Evolutionary conservation across 37 sponge, comb jelly and placozoan genomes (phyloP), one percentile per base, ranked within the genome.

Genomic region (Beroe ovata): DNA sequence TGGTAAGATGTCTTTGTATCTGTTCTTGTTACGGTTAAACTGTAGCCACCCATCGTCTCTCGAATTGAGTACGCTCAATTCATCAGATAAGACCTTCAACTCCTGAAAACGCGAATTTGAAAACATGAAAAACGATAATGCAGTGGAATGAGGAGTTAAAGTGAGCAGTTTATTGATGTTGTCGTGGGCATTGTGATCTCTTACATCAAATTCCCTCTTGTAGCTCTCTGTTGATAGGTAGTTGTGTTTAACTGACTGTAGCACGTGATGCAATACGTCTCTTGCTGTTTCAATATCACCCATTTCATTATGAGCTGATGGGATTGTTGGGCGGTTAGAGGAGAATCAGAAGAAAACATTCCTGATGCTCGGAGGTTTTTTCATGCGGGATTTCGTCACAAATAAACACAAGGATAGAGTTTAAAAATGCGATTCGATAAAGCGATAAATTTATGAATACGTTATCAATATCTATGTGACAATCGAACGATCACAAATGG

Each of bases 1-100:
- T 6, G 84, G 84, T 23, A 77, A 23, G 33, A 77, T 77, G 84
- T 77, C 84, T 23, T 77, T 77, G 84, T 77, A 77, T 77, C 84
- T 38, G 84, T 77, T 77, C 41, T 77, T 77, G 54, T 35, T 21
- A 4, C 84, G 21, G 47, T 77, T 77, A 19, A 28, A 77, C 41
- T 39, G 84, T 2, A 77, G 54, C 84, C 84, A 77, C 22, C 84
- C 84, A 2, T 77, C 47, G 1, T 39, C 84, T 77, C 84, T 39
- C 11, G 54, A 47, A 47, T 47, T 47, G 6, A 16, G 54, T 11
- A 47, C 11, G 11, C 54, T 47, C 11, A 47, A 47, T 11, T 47
- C 54, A 11, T 47, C 54, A 16, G 54, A 47, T 11, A 47, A 47
- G 54, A 11, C 11, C 54, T 47, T 47, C 54, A 47, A 47, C 54